These are phyloP conservation scores for Gymnarchus niloticus DNA, from an alignment of 2,113 vertebrate species.

Conservation along the genomic window DNA sequence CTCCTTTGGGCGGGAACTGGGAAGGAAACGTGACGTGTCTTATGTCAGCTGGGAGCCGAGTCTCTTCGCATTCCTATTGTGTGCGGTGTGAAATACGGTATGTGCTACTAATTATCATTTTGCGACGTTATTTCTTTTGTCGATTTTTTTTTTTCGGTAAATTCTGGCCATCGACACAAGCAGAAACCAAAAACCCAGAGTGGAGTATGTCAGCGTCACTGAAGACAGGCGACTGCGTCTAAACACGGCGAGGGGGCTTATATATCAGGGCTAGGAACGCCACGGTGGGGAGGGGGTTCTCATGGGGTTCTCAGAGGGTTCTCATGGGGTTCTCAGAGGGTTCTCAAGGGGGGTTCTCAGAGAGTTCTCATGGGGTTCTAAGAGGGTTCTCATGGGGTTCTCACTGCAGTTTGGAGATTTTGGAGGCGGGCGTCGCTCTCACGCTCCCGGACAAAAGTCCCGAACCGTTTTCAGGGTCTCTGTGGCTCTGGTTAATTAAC, in stretches of 20 bases:
- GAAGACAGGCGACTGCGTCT: neutral
- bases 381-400: too few species aligned
- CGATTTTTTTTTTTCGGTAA: neutral
- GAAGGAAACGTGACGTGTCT: neutral
- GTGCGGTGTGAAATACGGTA: constrained; percentile 36
- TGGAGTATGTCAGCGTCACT: neutral
- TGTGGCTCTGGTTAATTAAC: neutral
- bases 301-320: too few species aligned
- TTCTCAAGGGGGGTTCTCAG: too few species aligned
- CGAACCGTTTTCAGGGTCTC: neutral
- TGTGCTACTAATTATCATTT: constrained; percentile 28
- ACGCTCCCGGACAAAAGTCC: neutral
- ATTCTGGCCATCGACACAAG: neutral
- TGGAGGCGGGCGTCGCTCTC: neutral
- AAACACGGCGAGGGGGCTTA: too few species aligned
- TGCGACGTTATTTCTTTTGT: too few species aligned
- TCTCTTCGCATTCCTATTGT: constrained; percentile 51
- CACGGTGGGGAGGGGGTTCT: too few species aligned
- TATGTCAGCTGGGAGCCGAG: constrained; percentile 22
- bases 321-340: too few species aligned
- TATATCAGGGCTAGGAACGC: too few species aligned
- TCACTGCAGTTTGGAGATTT: neutral
- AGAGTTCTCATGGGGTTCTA: too few species aligned
- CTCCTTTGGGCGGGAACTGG: neutral
- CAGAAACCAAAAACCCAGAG: constrained; percentile 26